Evolutionary conservation across 2,113 vertebrate species (phyloP).

Genomic region (Etia nguti): DNA sequence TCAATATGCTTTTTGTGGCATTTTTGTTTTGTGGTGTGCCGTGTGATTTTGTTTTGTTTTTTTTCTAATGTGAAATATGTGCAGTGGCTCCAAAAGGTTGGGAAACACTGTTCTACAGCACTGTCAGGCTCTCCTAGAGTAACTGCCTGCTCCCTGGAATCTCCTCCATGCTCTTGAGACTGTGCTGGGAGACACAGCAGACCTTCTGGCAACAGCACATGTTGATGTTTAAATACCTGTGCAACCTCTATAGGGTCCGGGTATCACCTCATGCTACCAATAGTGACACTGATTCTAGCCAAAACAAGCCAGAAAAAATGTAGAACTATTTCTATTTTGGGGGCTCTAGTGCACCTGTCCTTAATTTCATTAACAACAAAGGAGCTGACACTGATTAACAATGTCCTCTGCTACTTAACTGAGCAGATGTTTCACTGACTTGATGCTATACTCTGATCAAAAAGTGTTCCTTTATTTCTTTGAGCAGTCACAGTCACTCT

Average conservation of each 20-base stretch:
- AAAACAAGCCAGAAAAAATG: not conserved
- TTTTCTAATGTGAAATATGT: not conserved
- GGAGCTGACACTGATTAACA: not conserved
- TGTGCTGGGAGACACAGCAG: not conserved
- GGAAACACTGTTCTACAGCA: not conserved
- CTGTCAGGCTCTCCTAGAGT: fast-evolving
- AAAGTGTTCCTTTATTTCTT: not conserved
- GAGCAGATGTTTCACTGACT: not conserved
- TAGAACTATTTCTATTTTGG: not conserved
- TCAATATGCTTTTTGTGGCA: too few relatives aligned
- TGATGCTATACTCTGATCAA: not conserved
- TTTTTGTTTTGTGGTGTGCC: too few relatives aligned
- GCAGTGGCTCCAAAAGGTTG: not conserved
- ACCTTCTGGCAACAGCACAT: not conserved
- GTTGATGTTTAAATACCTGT: not conserved
- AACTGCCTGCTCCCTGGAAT: not conserved
- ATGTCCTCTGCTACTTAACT: not conserved
- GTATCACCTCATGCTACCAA: not conserved
- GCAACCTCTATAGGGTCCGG: not conserved
- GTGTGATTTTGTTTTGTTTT: too few relatives aligned
- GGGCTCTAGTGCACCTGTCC: not conserved
- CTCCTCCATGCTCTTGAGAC: not conserved
- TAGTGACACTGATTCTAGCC: fast-evolving
- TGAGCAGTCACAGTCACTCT: not conserved
- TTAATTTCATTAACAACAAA: not conserved